Base-by-base conservation (phyloP, 2,888 invertebrate genomes). In the Mamestra brassicae region DNA sequence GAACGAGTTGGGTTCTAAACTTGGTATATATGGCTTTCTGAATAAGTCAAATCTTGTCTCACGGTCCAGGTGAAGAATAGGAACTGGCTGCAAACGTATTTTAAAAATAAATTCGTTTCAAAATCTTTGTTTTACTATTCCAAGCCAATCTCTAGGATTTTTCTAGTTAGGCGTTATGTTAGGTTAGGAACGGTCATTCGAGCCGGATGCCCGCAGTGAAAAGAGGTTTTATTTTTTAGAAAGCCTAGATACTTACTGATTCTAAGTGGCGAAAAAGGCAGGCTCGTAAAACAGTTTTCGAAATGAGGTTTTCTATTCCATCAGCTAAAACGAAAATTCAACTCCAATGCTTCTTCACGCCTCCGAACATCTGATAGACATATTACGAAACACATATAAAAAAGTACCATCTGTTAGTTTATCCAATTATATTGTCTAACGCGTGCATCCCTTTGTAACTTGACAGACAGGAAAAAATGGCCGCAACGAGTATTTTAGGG, bases 401-500 rank as follows among this genome's bases (percentile, higher is more conserved):
- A 83, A 83, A 81, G 71, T 74, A 84, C 77, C 88, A 88, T 86
- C 88, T 85, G 87, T 74, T 88, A 80, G 88, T 83, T 88, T 88
- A 88, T 87, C 88, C 89, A 87, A 88, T 88, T 88, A 88, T 86
- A 85, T 73, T 76, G 75, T 68, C 81, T 77, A 79, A 85, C 87
- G 85, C 88, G 81, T 82, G 78, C 84, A 83, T 85, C 85, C 88
- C 83, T 84, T 75, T 78, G 76, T 75, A 65, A 76, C 74, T 81
- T 88, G 87, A 87, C 85, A 87, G 88, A 86, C 84, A 84, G 87
- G 85, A 85, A 88, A 88, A 83, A 89, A 88, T 87, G 82, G 87
- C 87, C 84, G 62, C 86, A 84, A 83, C 80, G 83, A 83, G 81
- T 74, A 78, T 79, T 82, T 85, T 71, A 71, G 84, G 85, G 86